Percentiles rank a stretch among this genome's conserved stretches.
Evolutionary conservation across 2,797 vertebrate genomes (phyloP).

Genomic region (Gadopsis marmoratus): DNA sequence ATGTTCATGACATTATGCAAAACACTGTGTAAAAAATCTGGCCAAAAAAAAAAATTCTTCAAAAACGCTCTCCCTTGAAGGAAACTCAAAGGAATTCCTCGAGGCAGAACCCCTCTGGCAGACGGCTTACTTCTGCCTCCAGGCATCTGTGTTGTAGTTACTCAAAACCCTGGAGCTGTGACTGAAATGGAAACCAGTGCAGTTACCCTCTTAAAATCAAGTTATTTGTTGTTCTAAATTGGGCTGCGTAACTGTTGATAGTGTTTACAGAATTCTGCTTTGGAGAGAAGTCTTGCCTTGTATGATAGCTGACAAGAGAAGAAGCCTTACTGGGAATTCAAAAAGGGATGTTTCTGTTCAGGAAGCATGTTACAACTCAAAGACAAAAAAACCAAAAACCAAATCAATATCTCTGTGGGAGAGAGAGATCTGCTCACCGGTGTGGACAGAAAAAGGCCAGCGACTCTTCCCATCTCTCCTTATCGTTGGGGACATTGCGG

Average conservation of each 20-base stretch:
- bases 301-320: conserved; percentile 25
- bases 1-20: background rate
- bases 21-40: conserved; percentile 25
- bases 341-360: conserved; percentile 9
- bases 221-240: conserved; percentile 66
- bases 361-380: background rate
- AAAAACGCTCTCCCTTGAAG: conserved; percentile 54
- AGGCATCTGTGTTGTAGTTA: conserved; percentile 71
- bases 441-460: conserved; percentile 84
- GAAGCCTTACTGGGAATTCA: conserved; percentile 3
- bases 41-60: conserved; percentile 4
- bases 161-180: conserved; percentile 70
- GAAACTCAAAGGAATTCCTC: conserved; percentile 64
- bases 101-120: conserved; percentile 71
- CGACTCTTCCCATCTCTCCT: conserved; percentile 59
- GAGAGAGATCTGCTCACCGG: conserved; percentile 74
- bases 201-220: conserved; percentile 66
- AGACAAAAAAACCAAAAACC: background rate
- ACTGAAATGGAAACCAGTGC: conserved; percentile 59
- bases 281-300: conserved; percentile 25
- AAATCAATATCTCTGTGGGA: conserved; percentile 1
- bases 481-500: conserved; percentile 72
- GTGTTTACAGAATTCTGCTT: conserved; percentile 43
- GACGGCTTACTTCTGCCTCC: conserved; percentile 65
- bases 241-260: conserved; percentile 35